These are phyloP conservation scores for Tangara arthus DNA, from an alignment of 2,797 vertebrate genomes.

Conservation along the genomic window DNA sequence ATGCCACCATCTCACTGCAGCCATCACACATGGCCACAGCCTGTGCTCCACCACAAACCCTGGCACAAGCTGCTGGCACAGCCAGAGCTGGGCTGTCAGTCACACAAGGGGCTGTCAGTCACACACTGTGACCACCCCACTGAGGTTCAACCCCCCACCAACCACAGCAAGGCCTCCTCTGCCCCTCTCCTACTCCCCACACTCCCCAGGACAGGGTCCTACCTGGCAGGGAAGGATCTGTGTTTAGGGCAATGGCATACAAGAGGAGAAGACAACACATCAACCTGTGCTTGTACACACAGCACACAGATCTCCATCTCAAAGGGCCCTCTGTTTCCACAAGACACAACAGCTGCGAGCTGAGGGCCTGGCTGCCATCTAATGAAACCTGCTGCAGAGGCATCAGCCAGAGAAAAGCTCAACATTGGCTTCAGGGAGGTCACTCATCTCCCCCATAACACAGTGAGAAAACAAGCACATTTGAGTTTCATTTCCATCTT, in stretches of 20 bases:
- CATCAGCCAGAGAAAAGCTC: neutral
- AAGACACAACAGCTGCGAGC: neutral
- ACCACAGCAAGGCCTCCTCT: neutral
- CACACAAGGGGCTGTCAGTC: no score
- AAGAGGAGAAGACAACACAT: neutral
- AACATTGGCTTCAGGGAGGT: rapidly evolving
- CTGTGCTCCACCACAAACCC: neutral
- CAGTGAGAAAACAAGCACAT: neutral
- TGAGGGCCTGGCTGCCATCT: neutral
- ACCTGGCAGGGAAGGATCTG: neutral
- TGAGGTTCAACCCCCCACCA: neutral
- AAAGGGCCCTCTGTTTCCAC: neutral
- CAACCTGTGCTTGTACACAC: neutral
- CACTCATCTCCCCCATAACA: neutral
- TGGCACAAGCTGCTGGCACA: rapidly evolving
- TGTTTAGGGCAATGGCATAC: neutral
- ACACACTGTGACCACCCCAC: rapidly evolving
- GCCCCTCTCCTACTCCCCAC: neutral
- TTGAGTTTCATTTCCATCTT: neutral
- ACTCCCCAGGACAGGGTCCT: neutral
- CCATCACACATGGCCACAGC: neutral
- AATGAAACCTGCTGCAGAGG: neutral
- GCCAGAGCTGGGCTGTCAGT: neutral
- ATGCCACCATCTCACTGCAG: neutral
- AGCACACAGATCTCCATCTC: neutral